phyloP scores from a whole-genome alignment of 2,113 vertebrate genomes.

The Pelusios castaneus region DNA sequence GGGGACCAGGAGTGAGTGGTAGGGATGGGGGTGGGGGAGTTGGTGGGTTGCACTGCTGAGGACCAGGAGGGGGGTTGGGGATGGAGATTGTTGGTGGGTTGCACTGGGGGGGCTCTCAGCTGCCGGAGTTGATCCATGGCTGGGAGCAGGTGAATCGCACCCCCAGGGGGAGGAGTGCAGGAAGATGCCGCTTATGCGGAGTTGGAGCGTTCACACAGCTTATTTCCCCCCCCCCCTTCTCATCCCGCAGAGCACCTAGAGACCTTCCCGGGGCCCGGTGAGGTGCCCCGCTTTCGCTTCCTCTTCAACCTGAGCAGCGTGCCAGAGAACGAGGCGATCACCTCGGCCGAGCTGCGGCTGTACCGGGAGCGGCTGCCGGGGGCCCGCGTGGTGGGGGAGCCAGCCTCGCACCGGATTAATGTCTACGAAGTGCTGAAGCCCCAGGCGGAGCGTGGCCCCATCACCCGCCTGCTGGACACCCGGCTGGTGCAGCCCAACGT shows the following conservation, averaged over 20 bases:
- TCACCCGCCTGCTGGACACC: slow-evolving; percentile 95
- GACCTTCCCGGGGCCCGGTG: slow-evolving; percentile 77
- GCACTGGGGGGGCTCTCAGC: not conserved
- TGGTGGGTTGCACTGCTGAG: too few relatives aligned
- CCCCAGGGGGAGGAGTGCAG: not conserved
- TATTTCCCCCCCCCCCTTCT: not conserved
- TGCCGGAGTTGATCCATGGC: not conserved
- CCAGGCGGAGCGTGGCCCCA: slow-evolving; percentile 79
- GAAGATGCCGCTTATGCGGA: too few relatives aligned
- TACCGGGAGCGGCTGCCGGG: slow-evolving; percentile 90
- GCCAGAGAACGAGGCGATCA: slow-evolving; percentile 93
- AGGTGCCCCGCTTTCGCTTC: slow-evolving; percentile 83
- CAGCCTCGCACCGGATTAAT: slow-evolving; percentile 92
- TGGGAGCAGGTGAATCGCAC: slow-evolving; percentile 3
- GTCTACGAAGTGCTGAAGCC: slow-evolving; percentile 97
- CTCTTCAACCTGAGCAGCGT: slow-evolving; percentile 98
- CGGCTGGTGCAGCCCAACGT: slow-evolving; percentile 92
- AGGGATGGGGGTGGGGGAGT: not conserved
- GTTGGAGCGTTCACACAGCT: too few relatives aligned
- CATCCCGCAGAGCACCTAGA: slow-evolving; percentile 90
- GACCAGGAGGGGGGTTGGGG: too few relatives aligned
- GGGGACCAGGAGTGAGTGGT: not conserved
- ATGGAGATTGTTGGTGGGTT: too few relatives aligned
- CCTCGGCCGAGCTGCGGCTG: slow-evolving; percentile 93
- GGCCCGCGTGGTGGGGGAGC: slow-evolving; percentile 68